phyloP scores from a whole-genome alignment of 2,113 vertebrate genomes.

The Azemiops feae region DNA sequence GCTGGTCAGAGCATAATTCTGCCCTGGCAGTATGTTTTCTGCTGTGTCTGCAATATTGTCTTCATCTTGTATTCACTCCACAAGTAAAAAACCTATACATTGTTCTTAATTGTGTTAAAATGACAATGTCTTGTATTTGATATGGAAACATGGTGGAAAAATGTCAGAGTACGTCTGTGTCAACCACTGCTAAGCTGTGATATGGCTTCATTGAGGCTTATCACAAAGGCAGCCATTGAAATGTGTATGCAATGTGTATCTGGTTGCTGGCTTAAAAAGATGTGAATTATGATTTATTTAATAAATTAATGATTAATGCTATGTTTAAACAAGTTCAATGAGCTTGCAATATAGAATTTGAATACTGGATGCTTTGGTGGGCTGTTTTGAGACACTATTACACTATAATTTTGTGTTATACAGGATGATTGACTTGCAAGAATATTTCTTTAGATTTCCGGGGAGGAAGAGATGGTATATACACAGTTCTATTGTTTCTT shows the following conservation, averaged over 20 bases:
- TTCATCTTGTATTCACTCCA: neutral
- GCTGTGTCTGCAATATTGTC: neutral
- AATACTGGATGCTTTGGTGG: neutral
- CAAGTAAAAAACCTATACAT: neutral
- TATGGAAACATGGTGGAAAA: neutral
- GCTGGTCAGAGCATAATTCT: neutral
- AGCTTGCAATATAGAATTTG: neutral
- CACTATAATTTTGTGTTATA: neutral
- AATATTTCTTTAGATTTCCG: neutral
- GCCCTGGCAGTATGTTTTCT: neutral
- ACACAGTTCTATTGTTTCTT: neutral
- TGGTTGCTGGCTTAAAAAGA: neutral
- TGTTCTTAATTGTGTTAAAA: neutral
- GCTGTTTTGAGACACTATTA: neutral
- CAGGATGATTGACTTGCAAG: neutral
- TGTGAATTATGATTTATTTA: neutral
- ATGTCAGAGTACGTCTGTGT: neutral
- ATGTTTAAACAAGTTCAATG: neutral
- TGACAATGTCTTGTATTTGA: neutral
- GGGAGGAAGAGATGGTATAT: neutral
- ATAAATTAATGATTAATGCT: neutral
- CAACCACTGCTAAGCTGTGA: neutral
- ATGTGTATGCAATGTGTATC: neutral
- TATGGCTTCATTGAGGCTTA: neutral
- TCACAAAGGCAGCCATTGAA: neutral